Conservation (phyloP, 2,888 invertebrate species). For the Torymus texanus region DNA sequence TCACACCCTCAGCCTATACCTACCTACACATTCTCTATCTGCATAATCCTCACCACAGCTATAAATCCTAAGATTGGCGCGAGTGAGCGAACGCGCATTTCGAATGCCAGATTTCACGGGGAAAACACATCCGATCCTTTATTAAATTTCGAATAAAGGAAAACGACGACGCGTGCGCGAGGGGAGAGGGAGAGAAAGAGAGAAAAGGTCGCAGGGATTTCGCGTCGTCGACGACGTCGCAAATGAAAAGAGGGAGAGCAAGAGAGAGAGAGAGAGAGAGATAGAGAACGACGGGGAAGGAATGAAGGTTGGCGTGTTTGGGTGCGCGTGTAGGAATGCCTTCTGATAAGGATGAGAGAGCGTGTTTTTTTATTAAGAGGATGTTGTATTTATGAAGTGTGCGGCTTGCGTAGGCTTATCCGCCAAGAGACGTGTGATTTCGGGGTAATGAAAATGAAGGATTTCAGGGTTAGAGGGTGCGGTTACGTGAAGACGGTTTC, state of each 20-base stretch:
- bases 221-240: constrained; percentile 9
- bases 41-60: no score
- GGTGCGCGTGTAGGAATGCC: neutral
- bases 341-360: constrained; percentile 1
- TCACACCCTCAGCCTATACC: no score
- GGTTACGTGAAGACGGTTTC: no score
- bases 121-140: constrained; percentile 44
- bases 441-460: no score
- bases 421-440: no score
- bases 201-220: constrained; percentile 9
- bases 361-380: constrained; percentile 1
- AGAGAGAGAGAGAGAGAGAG: no score
- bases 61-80: no score
- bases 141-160: constrained; percentile 52
- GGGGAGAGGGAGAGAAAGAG: neutral
- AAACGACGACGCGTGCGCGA: constrained; percentile 12
- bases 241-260: constrained; percentile 7
- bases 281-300: neutral
- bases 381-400: neutral
- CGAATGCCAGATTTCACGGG: constrained; percentile 3
- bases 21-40: no score
- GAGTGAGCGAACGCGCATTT: no score
- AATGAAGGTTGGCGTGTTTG: constrained; percentile 10
- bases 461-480: no score
- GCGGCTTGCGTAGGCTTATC: no score